Evolutionary conservation across 2,888 invertebrate genomes (phyloP).

Genomic region (Macaria notata): DNA sequence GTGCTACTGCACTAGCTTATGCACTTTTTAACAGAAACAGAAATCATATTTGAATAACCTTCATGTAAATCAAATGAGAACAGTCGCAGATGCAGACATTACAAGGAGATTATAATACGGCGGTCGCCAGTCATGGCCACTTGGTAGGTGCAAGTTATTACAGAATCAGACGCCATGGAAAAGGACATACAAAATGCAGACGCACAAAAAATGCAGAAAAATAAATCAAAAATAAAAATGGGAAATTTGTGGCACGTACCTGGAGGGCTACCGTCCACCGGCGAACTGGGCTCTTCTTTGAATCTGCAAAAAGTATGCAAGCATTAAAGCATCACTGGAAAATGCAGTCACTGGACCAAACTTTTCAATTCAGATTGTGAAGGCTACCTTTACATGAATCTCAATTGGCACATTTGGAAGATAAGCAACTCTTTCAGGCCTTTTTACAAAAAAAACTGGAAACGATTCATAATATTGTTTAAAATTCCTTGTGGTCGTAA

Average conservation of each 20-base stretch:
- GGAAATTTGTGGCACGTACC: slow-evolving; percentile 33
- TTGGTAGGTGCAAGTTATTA: not conserved
- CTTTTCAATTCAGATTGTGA: not conserved
- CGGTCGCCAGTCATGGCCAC: not conserved
- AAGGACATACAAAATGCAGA: not conserved
- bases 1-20: no score
- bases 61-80: not conserved
- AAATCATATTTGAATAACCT: no score
- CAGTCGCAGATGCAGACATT: not conserved
- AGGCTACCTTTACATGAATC: no score
- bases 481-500: no score
- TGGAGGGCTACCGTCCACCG: slow-evolving; percentile 39
- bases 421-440: no score
- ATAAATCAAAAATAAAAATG: slow-evolving; percentile 7
- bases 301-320: slow-evolving; percentile 55
- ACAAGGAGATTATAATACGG: not conserved
- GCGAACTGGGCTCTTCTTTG: slow-evolving; percentile 58
- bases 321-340: slow-evolving; percentile 1
- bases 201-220: slow-evolving; percentile 4
- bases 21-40: no score
- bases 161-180: slow-evolving; percentile 1
- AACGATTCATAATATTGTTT: no score
- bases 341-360: not conserved
- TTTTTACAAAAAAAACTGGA: no score
- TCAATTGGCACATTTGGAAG: no score